Percentiles rank a stretch among this genome's conserved stretches.
These are phyloP conservation scores for Molossus molossus DNA, from an alignment of 2,797 vertebrate species.

Conservation along the genomic window DNA sequence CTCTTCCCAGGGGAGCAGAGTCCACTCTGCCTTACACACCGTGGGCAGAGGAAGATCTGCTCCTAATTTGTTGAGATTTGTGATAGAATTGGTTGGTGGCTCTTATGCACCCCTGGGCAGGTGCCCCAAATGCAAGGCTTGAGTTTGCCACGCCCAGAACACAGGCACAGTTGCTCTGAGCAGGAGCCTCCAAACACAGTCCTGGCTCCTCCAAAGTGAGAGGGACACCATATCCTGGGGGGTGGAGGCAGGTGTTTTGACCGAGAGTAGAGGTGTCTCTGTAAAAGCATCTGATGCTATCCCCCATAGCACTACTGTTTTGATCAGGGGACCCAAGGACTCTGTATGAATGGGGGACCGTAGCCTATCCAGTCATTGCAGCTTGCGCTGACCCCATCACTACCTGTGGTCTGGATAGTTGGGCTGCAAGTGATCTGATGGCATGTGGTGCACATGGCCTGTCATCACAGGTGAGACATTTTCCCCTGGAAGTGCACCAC, in stretches of 20 bases:
- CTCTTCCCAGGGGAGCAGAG: slow-evolving; percentile 68
- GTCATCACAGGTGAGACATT: neutral
- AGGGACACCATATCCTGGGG: neutral
- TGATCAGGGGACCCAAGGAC: neutral
- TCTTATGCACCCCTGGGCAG: slow-evolving; percentile 26
- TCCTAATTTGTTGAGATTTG: neutral
- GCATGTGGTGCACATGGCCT: accelerated
- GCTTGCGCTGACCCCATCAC: neutral
- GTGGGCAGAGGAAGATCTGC: no score
- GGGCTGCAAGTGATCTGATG: no score
- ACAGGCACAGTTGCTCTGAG: neutral
- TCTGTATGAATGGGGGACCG: neutral
- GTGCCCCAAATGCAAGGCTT: neutral
- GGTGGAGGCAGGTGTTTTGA: slow-evolving; percentile 74
- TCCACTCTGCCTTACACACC: neutral
- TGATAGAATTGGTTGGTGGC: accelerated
- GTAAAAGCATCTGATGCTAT: neutral
- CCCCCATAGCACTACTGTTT: accelerated
- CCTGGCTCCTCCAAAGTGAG: neutral
- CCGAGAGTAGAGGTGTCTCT: slow-evolving; percentile 48
- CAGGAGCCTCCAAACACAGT: neutral
- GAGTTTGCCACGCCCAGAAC: neutral
- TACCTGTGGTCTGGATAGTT: neutral
- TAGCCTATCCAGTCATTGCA: no score
- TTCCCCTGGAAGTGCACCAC: no score